A percentile compares a stretch with the other conserved stretches of the same genome.
Conservation (phyloP, 1,140 invertebrate genomes). For the Brachionus rotundiformis region DNA sequence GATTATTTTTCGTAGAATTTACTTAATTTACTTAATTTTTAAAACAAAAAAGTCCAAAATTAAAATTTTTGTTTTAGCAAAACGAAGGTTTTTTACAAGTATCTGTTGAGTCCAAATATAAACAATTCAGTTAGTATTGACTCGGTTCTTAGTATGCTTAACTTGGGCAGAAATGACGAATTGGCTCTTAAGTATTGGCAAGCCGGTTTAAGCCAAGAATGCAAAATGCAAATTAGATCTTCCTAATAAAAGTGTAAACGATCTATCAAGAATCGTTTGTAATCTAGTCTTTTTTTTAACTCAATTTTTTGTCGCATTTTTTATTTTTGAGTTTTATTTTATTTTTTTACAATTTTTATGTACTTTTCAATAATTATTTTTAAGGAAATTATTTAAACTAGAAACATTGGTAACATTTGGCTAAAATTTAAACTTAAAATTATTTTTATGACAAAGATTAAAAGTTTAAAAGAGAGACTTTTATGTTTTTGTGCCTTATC, state of each 20-base stretch:
- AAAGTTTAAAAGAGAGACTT: not conserved
- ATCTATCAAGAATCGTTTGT: not conserved
- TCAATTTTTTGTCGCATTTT: slow-evolving; percentile 29
- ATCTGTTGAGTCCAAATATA: slow-evolving; percentile 11
- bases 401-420: not conserved
- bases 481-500: not conserved
- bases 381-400: not conserved
- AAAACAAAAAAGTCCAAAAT: too few relatives aligned
- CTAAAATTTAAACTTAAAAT: not conserved
- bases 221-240: slow-evolving; percentile 37
- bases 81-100: slow-evolving; percentile 50
- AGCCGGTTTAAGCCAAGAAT: slow-evolving; percentile 37
- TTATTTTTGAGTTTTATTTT: not conserved
- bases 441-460: not conserved
- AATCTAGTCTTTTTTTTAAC: slow-evolving; percentile 40
- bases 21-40: too few relatives aligned
- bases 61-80: slow-evolving; percentile 27
- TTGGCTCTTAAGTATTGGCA: slow-evolving; percentile 49
- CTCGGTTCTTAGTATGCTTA: not conserved
- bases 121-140: not conserved
- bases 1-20: too few relatives aligned
- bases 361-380: not conserved
- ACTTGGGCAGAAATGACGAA: slow-evolving; percentile 38
- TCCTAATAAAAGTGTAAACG: not conserved
- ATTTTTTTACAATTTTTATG: slow-evolving; percentile 4